Percentiles rank a stretch among this genome's conserved stretches.
Conservation (phyloP, 1,140 invertebrate species). For the Nebria ingens region DNA sequence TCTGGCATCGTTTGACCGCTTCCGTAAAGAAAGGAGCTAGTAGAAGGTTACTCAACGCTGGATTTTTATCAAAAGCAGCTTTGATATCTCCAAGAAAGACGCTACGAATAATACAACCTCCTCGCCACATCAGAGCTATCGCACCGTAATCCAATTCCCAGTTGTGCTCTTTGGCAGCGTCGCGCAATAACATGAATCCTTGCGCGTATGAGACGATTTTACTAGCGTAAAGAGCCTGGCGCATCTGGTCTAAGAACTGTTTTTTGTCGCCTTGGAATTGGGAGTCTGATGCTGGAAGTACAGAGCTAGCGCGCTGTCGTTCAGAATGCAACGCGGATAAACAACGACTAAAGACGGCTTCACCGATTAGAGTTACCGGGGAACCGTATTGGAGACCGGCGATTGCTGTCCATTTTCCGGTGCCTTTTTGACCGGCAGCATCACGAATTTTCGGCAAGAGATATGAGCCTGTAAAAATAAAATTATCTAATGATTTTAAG, state of each 20-base stretch:
- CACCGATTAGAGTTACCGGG: conserved; percentile 95
- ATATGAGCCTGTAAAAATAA: conserved; percentile 39
- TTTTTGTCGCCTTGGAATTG: conserved; percentile 60
- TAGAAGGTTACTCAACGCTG: conserved; percentile 80
- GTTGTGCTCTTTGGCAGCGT: conserved; percentile 80
- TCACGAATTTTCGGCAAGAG: conserved; percentile 90
- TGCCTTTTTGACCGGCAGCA: conserved; percentile 96
- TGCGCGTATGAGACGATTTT: conserved; percentile 99
- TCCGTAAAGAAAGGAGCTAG: conserved; percentile 90
- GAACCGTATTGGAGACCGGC: conserved; percentile 91
- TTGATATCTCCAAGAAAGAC: conserved; percentile 97
- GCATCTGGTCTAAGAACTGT: conserved; percentile 63
- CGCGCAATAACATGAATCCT: conserved; percentile 95
- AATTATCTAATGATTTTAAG: no score
- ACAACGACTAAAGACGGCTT: conserved; percentile 95
- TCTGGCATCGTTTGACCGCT: conserved; percentile 71
- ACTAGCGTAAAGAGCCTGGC: conserved; percentile 88
- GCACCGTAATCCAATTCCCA: conserved; percentile 98
- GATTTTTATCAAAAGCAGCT: conserved; percentile 87
- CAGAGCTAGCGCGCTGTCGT: conserved; percentile 67
- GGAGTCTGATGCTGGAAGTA: conserved; percentile 57
- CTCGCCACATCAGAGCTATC: conserved; percentile 99
- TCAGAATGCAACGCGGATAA: conserved; percentile 74
- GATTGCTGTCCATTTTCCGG: conserved; percentile 99
- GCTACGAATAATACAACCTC: conserved; percentile 97